A percentile compares a stretch with the other conserved stretches of the same genome.
These are phyloP conservation scores for Geopemphigus sp. DNA, from an alignment of 1,140 invertebrate species.

Conservation along the genomic window DNA sequence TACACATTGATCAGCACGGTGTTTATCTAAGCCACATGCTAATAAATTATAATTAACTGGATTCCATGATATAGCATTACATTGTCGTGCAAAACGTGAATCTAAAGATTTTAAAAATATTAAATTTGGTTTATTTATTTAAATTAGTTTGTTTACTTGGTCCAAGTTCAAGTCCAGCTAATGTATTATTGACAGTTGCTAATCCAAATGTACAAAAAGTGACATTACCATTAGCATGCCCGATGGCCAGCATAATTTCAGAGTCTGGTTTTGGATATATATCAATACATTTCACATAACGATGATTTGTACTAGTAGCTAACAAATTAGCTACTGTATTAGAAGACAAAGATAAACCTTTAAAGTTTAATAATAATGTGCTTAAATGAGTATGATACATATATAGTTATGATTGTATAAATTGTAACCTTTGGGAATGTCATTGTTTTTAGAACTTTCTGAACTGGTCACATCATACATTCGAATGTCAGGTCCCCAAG, in stretches of 20 bases:
- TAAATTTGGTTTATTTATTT: not conserved
- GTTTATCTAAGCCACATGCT: slow-evolving; percentile 81
- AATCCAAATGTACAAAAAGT: slow-evolving; percentile 76
- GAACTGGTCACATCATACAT: slow-evolving; percentile 65
- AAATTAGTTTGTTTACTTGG: slow-evolving; percentile 56
- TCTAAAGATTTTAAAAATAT: slow-evolving; percentile 58
- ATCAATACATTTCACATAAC: slow-evolving; percentile 75
- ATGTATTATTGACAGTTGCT: slow-evolving; percentile 64
- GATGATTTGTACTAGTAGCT: slow-evolving; percentile 65
- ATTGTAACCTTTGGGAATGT: slow-evolving; percentile 23
- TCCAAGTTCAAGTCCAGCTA: slow-evolving; percentile 75
- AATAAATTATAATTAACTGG: slow-evolving; percentile 78
- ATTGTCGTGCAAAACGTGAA: slow-evolving; percentile 76
- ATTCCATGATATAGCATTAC: slow-evolving; percentile 87
- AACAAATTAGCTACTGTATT: slow-evolving; percentile 66
- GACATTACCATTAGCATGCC: slow-evolving; percentile 82
- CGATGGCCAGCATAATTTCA: slow-evolving; percentile 79
- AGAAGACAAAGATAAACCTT: slow-evolving; percentile 68
- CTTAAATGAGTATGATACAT: not conserved
- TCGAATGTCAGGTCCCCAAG: slow-evolving; percentile 81
- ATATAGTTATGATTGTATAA: not conserved
- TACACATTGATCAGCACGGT: slow-evolving; percentile 77
- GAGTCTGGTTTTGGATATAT: slow-evolving; percentile 69
- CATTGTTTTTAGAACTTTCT: slow-evolving; percentile 15
- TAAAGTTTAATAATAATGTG: not conserved